Percentiles rank a stretch among this genome's conserved stretches.
These are phyloP conservation scores for Lepidurus couesii DNA, from an alignment of 1,140 invertebrate species.

Conservation along the genomic window DNA sequence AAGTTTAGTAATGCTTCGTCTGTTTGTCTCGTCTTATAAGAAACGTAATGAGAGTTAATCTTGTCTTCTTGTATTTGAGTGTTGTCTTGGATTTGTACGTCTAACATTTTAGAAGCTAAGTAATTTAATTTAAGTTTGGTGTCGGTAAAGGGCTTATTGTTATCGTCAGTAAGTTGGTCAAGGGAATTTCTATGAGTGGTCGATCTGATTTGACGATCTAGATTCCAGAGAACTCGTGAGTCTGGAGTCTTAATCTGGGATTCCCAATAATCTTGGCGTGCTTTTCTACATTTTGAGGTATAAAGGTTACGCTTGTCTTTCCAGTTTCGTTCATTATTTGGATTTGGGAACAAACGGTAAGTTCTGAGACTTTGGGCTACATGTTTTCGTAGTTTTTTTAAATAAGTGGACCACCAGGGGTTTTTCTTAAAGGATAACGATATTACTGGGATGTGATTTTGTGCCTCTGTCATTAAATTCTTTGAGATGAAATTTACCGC, in stretches of 20 bases:
- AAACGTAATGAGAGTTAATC: background rate
- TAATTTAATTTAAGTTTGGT: constrained; percentile 22
- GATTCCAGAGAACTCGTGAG: background rate
- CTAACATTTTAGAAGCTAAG: constrained; percentile 11
- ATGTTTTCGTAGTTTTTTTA: background rate
- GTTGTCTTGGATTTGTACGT: background rate
- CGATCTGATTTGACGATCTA: constrained; percentile 11
- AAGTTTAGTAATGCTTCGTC: background rate
- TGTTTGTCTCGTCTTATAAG: background rate
- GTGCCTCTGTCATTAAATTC: background rate
- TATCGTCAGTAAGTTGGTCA: constrained; percentile 5
- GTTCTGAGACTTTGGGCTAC: background rate
- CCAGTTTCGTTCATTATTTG: background rate
- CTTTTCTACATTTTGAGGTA: background rate
- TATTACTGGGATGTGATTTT: background rate
- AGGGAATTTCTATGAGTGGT: background rate
- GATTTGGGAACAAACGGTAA: background rate
- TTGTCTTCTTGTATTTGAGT: background rate
- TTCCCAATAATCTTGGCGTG: background rate
- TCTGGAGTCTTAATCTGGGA: background rate
- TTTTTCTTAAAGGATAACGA: background rate
- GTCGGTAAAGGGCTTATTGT: constrained; percentile 10
- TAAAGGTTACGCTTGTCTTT: background rate
- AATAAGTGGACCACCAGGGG: background rate
- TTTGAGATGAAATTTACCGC: background rate